Conservation (phyloP, 2,113 vertebrate genomes). For the Bostrychus sinensis region DNA sequence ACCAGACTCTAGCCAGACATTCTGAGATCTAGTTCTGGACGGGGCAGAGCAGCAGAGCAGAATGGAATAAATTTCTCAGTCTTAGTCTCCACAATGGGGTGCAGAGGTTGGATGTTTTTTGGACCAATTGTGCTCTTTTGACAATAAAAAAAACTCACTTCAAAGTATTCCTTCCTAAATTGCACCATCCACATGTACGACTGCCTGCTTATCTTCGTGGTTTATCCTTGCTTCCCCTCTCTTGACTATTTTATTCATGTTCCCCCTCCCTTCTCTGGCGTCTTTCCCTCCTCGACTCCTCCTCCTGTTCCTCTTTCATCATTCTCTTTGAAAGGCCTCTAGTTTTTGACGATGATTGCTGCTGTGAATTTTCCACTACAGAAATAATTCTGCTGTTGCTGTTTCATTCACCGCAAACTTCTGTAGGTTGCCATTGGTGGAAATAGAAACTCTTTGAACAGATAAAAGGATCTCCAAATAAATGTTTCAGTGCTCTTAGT, state of each 20-base stretch:
- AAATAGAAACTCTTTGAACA: conserved; percentile 5
- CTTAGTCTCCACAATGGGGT: no score
- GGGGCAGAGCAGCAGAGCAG: no score
- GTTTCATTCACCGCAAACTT: conserved; percentile 11
- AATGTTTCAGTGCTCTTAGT: background rate
- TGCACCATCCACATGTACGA: background rate
- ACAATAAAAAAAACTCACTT: background rate
- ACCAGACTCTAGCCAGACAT: no score
- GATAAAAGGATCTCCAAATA: background rate
- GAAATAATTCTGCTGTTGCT: conserved; percentile 37
- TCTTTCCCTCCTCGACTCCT: conserved; percentile 12
- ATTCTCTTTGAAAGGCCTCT: conserved; percentile 16
- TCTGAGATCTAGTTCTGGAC: no score
- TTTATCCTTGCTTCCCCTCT: conserved; percentile 14
- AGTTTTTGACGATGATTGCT: conserved; percentile 28
- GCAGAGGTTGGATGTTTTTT: no score
- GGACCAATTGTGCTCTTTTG: no score
- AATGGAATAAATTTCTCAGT: no score
- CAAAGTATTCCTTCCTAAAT: background rate
- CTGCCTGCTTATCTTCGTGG: background rate
- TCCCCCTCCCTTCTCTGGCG: conserved; percentile 4
- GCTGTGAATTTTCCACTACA: conserved; percentile 23
- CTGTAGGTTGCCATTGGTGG: conserved; percentile 9
- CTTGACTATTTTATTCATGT: background rate
- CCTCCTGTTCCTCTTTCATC: conserved; percentile 40